Percentiles rank a stretch among this genome's conserved stretches.
Conservation (phyloP, 2,888 invertebrate species). For the Gari tellinella region DNA sequence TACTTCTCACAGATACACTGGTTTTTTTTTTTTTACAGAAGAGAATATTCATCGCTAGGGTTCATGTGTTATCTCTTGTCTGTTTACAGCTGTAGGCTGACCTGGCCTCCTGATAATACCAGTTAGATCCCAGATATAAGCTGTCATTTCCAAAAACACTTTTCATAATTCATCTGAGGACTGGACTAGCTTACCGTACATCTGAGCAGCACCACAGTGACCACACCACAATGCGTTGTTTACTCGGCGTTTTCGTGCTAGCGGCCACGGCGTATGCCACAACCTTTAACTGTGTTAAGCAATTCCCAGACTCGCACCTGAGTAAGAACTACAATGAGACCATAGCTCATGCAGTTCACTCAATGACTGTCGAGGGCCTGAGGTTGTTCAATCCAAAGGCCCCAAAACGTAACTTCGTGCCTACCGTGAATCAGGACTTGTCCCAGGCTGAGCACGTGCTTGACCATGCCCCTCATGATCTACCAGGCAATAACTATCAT, state of each 20-base stretch:
- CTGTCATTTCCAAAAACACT: too few species aligned
- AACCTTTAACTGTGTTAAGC: constrained; percentile 38
- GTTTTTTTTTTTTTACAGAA: too few species aligned
- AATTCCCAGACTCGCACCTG: constrained; percentile 52
- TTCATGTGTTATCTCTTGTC: too few species aligned
- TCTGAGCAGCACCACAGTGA: background rate
- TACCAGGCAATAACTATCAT: constrained; percentile 58
- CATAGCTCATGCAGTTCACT: constrained; percentile 76
- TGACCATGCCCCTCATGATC: constrained; percentile 66
- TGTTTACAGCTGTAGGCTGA: too few species aligned
- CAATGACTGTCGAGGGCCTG: constrained; percentile 72
- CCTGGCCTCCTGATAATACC: too few species aligned
- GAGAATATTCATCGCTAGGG: too few species aligned
- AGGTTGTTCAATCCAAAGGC: constrained; percentile 67
- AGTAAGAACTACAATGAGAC: constrained; percentile 70
- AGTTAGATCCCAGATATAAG: too few species aligned
- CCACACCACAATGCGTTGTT: background rate
- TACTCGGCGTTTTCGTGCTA: background rate
- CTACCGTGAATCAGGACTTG: constrained; percentile 75
- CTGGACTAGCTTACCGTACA: too few species aligned
- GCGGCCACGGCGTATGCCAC: constrained; percentile 1
- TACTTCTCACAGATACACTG: too few species aligned
- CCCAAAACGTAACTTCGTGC: constrained; percentile 65
- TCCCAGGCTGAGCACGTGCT: constrained; percentile 55
- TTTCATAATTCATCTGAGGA: too few species aligned